Evolutionary conservation across 2,888 invertebrate genomes (phyloP).

Genomic region (Theodoxus fluviatilis): DNA sequence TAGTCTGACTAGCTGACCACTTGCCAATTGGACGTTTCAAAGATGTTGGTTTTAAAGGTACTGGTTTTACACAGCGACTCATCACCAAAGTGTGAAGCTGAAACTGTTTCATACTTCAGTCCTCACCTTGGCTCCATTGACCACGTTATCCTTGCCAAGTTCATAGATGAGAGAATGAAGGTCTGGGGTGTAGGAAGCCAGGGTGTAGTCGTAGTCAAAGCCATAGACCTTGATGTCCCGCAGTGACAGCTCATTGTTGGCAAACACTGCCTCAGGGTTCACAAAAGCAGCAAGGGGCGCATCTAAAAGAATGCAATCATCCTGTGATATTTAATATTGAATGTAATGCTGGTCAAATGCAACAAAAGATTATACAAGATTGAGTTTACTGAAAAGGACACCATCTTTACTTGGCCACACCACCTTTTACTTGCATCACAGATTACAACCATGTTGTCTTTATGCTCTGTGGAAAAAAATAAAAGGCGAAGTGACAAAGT

Average conservation of each 20-base stretch:
- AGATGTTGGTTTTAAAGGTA: no score
- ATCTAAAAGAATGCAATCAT: slow-evolving; percentile 41
- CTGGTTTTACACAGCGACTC: no score
- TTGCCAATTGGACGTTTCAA: no score
- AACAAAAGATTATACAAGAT: background rate
- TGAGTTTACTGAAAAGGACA: background rate
- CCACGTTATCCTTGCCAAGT: slow-evolving; percentile 84
- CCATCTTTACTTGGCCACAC: background rate
- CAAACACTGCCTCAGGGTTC: slow-evolving; percentile 87
- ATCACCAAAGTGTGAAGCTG: no score
- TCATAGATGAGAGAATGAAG: slow-evolving; percentile 90
- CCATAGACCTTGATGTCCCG: slow-evolving; percentile 90
- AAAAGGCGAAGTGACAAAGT: no score
- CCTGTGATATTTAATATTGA: no score
- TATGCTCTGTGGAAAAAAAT: no score
- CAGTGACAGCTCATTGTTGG: slow-evolving; percentile 93
- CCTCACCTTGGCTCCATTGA: slow-evolving; percentile 84
- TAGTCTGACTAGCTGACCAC: no score
- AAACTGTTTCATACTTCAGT: no score
- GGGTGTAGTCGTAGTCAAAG: slow-evolving; percentile 97
- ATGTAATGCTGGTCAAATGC: no score
- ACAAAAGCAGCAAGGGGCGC: slow-evolving; percentile 37
- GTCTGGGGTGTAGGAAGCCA: slow-evolving; percentile 91
- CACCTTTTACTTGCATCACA: no score
- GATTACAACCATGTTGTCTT: no score